Evolutionary conservation across 2,113 vertebrate species (phyloP), one percentile per base, ranked within the genome.

Genomic region (Poeciliopsis turrubarensis): DNA sequence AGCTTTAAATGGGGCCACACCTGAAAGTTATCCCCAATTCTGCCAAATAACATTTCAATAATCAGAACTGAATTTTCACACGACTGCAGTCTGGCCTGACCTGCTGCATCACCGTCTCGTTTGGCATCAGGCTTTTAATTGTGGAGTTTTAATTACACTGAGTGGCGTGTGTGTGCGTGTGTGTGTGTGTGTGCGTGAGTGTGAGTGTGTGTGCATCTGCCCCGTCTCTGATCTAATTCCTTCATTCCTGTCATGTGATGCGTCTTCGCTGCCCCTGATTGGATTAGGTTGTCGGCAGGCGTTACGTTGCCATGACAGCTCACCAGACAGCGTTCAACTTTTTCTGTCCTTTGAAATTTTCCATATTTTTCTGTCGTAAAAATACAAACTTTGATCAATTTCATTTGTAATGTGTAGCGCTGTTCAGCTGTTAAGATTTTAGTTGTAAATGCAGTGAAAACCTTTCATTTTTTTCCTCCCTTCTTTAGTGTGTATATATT

Each of bases 271-370:
- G 89, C 86, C 87, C 89, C 88, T 94, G 94, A 96, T 95, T 93
- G 71, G 92, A 95, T 96, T 95, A 95, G 94, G 95, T 92, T 93
- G 93, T 94, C 93, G 89, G 93, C 81, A 89, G 92, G 89, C 92
- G 90, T 92, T 91, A 94, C 88, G 94, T 94, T 93, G 89, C 91
- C 89, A 89, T 92, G 85, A 41, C 94, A 89, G 93, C 94, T 95
- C 94, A 95, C 90, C 83, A 86, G 91, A 93, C 90, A 84, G 90
- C 10, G 41, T 27, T 41, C 34, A 37, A 37, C 34, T 37, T 37
- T 37, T 37, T 9, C 2, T 57, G 51, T 57, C 51, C 51, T 57
- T 19, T 51, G 17, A 51, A 25, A 51, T 51, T 51, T 57, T 57
- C 51, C 51, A 57, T 9, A n/a, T 57, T n/a, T 54, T 25, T 2